phyloP scores from a whole-genome alignment of 2,797 vertebrate genomes.

The Coregonus sp. region DNA sequence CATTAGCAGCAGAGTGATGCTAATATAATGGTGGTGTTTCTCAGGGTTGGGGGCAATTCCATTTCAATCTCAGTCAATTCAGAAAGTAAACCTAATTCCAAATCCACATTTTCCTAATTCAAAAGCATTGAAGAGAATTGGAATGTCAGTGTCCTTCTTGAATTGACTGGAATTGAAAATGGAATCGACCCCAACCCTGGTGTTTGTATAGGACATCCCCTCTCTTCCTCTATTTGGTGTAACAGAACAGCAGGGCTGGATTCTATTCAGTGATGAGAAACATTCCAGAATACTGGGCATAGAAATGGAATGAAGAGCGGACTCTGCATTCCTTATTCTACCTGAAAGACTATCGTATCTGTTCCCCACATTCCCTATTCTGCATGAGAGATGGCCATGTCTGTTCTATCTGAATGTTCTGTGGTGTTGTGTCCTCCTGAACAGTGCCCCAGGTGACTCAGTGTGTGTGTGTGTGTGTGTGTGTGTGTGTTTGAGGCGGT shows the following conservation, averaged over 20 bases:
- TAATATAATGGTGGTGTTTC: conserved; percentile 51
- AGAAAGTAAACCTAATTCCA: background rate
- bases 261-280: background rate
- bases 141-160: background rate
- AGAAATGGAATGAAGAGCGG: background rate
- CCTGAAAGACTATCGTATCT: background rate
- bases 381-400: background rate
- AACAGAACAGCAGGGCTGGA: conserved; percentile 36
- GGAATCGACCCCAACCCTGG: background rate
- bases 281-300: background rate
- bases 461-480: background rate
- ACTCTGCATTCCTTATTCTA: background rate
- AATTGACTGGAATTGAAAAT: background rate
- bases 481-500: too few species aligned
- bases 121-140: background rate
- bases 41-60: conserved; percentile 38
- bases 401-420: background rate
- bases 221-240: too few species aligned
- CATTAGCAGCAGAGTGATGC: conserved; percentile 55
- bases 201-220: too few species aligned
- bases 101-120: background rate
- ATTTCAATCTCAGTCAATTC: background rate
- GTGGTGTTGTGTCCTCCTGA: background rate
- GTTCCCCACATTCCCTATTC: background rate
- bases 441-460: background rate